These are phyloP conservation scores for Clarias batrachus DNA, from an alignment of 2,113 vertebrate genomes.

Conservation along the genomic window DNA sequence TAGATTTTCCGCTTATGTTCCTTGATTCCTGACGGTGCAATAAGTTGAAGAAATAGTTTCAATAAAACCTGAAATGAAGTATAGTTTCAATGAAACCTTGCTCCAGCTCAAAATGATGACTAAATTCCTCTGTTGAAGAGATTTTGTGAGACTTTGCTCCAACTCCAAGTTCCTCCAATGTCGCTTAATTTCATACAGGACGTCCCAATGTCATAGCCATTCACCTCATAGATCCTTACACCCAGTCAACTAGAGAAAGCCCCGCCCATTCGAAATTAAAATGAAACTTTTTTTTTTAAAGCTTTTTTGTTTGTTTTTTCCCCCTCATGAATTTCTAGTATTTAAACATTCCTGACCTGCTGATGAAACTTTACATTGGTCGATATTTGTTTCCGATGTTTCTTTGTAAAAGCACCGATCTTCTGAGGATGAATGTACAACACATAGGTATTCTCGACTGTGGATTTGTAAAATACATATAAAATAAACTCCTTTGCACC, in stretches of 20 bases:
- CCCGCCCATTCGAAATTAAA: too few species aligned
- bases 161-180: not conserved
- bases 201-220: not conserved
- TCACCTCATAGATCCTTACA: not conserved
- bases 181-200: too few species aligned
- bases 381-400: not conserved
- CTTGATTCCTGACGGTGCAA: not conserved
- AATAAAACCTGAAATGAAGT: not conserved
- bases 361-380: not conserved
- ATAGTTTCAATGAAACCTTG: not conserved
- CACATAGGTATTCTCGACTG: not conserved
- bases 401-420: not conserved
- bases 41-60: not conserved
- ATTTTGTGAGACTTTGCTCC: not conserved
- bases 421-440: not conserved
- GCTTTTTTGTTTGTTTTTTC: too few species aligned
- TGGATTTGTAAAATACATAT: not conserved
- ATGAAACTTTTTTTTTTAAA: too few species aligned
- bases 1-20: not conserved
- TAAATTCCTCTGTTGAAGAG: not conserved
- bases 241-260: not conserved
- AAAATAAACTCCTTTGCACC: not conserved
- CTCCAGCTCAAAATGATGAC: not conserved
- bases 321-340: too few species aligned
- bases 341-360: conserved; percentile 30